Conservation (phyloP, 2,888 invertebrate species). For the Altica lythri region DNA sequence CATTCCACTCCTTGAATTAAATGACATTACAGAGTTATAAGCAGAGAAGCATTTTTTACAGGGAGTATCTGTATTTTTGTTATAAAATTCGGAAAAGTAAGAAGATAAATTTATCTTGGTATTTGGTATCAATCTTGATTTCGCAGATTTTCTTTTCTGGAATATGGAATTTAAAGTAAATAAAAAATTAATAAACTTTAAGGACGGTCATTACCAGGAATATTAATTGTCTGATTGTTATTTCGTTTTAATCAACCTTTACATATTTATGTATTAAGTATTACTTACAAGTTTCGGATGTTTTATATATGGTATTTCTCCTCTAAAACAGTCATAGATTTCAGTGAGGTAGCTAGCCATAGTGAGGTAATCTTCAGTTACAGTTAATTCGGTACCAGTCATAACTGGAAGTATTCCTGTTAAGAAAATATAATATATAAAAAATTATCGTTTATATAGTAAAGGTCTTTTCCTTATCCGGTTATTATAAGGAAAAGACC, state of each 20-base stretch:
- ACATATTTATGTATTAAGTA: no score
- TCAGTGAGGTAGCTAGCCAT: slow-evolving; percentile 85
- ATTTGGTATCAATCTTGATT: not conserved
- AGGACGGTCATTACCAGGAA: no score
- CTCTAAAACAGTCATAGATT: slow-evolving; percentile 88
- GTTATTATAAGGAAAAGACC: no score
- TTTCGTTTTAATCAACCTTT: no score
- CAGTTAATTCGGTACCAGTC: slow-evolving; percentile 77
- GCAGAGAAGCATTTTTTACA: slow-evolving; percentile 26
- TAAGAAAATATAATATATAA: slow-evolving; percentile 30
- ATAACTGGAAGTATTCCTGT: slow-evolving; percentile 68
- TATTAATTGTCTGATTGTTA: no score
- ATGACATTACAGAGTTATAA: no score
- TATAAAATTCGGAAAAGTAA: no score
- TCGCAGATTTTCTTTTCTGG: no score
- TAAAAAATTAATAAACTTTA: no score
- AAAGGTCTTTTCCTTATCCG: not conserved
- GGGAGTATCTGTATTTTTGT: not conserved
- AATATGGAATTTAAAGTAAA: no score
- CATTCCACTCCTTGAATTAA: no score
- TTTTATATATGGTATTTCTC: slow-evolving; percentile 85
- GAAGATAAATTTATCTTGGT: not conserved
- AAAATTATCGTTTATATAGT: slow-evolving; percentile 10
- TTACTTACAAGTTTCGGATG: slow-evolving; percentile 72
- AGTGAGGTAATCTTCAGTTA: slow-evolving; percentile 72